These are phyloP conservation scores for Dendroctonus valens DNA, from an alignment of 1,140 invertebrate genomes.

Conservation along the genomic window DNA sequence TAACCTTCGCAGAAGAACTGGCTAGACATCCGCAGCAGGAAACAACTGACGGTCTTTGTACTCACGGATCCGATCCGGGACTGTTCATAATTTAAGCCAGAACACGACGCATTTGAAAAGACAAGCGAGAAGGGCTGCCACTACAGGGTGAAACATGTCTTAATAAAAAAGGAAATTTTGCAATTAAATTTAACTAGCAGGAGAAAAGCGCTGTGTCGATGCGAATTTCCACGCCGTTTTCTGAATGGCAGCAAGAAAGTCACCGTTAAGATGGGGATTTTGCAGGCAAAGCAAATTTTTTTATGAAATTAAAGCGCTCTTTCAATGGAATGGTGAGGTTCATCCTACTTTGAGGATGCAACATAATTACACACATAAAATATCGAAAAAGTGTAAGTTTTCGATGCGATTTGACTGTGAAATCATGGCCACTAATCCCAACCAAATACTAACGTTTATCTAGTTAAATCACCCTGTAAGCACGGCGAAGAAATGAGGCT, in stretches of 20 bases:
- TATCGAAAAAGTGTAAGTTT: too few species aligned
- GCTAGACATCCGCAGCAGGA: conserved; percentile 12
- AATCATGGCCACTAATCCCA: too few species aligned
- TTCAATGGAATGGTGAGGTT: too few species aligned
- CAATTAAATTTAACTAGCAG: not conserved
- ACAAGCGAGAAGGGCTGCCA: not conserved
- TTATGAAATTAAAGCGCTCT: too few species aligned
- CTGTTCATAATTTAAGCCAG: conserved; percentile 6
- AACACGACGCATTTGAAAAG: not conserved
- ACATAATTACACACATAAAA: too few species aligned
- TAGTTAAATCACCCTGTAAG: conserved; percentile 5
- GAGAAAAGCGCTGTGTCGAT: too few species aligned
- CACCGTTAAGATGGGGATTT: too few species aligned
- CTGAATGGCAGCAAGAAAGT: too few species aligned
- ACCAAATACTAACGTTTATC: not conserved
- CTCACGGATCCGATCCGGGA: conserved; percentile 5
- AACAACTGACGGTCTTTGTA: conserved; percentile 4
- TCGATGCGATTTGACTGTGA: too few species aligned
- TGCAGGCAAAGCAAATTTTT: too few species aligned
- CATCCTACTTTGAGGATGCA: too few species aligned
- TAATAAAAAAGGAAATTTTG: not conserved
- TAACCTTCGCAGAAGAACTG: conserved; percentile 24
- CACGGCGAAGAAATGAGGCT: conserved; percentile 6
- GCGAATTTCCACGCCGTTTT: too few species aligned
- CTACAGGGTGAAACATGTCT: conserved; percentile 3